These are phyloP conservation scores for Turnix velox DNA, from an alignment of 2,113 vertebrate species.

Conservation along the genomic window DNA sequence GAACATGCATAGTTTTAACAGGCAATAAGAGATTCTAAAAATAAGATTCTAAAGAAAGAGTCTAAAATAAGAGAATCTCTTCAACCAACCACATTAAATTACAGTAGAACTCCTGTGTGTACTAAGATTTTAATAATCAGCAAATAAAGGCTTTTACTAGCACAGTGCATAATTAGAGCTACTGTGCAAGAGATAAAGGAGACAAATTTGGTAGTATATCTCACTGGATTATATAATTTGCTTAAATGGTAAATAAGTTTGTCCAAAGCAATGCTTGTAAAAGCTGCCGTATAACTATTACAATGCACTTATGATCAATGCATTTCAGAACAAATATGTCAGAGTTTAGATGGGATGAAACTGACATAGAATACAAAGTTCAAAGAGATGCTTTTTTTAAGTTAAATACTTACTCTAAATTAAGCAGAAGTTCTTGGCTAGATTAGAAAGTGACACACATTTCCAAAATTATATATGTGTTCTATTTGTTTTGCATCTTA, in stretches of 20 bases:
- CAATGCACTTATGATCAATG: conserved; percentile 51
- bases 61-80: conserved; percentile 67
- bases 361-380: conserved; percentile 43
- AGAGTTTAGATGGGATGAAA: conserved; percentile 30
- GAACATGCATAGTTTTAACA: conserved; percentile 59
- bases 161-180: conserved; percentile 56
- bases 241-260: conserved; percentile 66
- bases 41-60: conserved; percentile 50
- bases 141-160: conserved; percentile 74
- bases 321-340: neutral
- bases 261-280: conserved; percentile 42
- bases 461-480: neutral
- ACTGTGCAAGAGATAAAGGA: conserved; percentile 62
- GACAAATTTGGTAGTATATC: conserved; percentile 61
- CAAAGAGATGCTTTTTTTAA: conserved; percentile 49
- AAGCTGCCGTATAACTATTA: conserved; percentile 55
- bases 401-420: conserved; percentile 37
- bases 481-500: neutral
- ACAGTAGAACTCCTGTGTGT: conserved; percentile 68
- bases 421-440: conserved; percentile 26
- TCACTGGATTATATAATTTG: conserved; percentile 66
- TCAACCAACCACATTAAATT: conserved; percentile 73
- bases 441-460: neutral
- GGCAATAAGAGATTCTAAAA: conserved; percentile 18
- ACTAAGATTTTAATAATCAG: conserved; percentile 72